Conservation (phyloP, 2,113 vertebrate genomes). For the Taxidea taxus region DNA sequence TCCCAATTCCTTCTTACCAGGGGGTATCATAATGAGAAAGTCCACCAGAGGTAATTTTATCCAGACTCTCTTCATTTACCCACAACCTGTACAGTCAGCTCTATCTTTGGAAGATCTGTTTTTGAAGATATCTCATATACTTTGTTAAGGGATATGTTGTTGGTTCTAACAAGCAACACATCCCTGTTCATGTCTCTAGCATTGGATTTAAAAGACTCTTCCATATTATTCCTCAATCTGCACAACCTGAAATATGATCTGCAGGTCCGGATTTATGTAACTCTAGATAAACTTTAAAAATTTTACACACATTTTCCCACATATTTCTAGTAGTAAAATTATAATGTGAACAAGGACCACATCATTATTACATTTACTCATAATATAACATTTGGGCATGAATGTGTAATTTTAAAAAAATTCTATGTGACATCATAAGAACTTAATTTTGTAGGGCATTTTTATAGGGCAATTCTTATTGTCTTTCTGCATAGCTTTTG, state of each 20-base stretch:
- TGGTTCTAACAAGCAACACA: background rate
- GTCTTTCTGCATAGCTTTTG: background rate
- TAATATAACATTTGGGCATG: background rate
- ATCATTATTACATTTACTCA: background rate
- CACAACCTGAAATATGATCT: background rate
- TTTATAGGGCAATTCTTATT: background rate
- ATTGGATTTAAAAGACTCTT: background rate
- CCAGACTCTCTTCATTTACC: background rate
- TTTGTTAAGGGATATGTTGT: background rate
- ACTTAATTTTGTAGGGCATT: background rate
- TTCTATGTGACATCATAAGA: background rate
- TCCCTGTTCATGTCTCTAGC: background rate
- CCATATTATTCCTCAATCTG: background rate
- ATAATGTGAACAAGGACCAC: background rate
- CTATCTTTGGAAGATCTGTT: background rate
- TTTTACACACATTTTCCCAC: background rate
- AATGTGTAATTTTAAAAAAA: background rate
- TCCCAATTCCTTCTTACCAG: background rate
- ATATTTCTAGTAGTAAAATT: background rate
- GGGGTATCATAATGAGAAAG: background rate
- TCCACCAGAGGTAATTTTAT: background rate
- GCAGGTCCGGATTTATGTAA: background rate
- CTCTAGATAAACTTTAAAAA: background rate
- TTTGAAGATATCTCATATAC: background rate
- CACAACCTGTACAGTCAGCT: rapidly evolving